A percentile compares a stretch with the other conserved stretches of the same genome.
These are phyloP conservation scores for Lethenteron camtschaticum DNA, from an alignment of 2,113 vertebrate genomes.

Conservation along the genomic window DNA sequence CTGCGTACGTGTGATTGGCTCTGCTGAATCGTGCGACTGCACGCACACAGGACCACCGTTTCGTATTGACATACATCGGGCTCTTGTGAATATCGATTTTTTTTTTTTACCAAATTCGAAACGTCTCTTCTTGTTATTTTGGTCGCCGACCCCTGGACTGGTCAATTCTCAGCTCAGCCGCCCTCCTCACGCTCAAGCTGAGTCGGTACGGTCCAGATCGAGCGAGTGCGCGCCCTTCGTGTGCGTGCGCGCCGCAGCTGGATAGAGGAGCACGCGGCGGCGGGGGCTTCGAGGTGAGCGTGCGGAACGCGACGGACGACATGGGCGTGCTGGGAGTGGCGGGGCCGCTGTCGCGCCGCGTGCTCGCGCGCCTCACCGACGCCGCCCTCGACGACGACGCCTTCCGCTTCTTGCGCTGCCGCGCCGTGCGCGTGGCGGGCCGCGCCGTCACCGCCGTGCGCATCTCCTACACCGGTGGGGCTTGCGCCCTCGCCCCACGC, in stretches of 20 bases:
- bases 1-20: too few relatives aligned
- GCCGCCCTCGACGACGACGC: constrained; percentile 45
- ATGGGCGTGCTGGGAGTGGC: constrained; percentile 65
- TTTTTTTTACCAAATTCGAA: too few relatives aligned
- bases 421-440: constrained; percentile 32
- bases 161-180: too few relatives aligned
- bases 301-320: constrained; percentile 55
- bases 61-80: too few relatives aligned
- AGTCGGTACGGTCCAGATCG: too few relatives aligned
- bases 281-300: constrained; percentile 38
- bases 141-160: too few relatives aligned
- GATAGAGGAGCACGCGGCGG: constrained; percentile 41
- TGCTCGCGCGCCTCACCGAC: constrained; percentile 63
- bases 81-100: too few relatives aligned
- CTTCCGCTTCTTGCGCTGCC: constrained; percentile 74
- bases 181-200: too few relatives aligned
- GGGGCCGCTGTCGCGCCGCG: constrained; percentile 46
- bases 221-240: too few relatives aligned
- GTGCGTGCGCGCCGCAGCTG: constrained; percentile 29
- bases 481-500: not conserved
- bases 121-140: too few relatives aligned
- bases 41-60: too few relatives aligned
- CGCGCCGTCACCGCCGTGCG: constrained; percentile 48
- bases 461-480: constrained; percentile 80
- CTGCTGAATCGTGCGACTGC: too few relatives aligned